Conservation (phyloP, 1,140 invertebrate genomes). For the Carposina sasakii region DNA sequence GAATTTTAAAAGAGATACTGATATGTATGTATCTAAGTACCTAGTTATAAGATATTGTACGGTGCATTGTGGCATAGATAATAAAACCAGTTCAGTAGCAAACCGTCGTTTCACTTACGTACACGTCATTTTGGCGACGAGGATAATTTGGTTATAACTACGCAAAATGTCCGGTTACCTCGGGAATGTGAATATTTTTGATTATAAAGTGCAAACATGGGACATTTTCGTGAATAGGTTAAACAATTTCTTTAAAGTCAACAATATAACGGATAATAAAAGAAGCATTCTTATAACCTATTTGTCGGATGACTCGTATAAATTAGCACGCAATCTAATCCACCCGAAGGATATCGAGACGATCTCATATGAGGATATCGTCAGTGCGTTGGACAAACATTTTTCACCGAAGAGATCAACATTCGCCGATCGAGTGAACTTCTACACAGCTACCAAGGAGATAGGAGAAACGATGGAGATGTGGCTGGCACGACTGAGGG, state of each 20-base stretch:
- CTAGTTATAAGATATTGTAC: too few relatives aligned
- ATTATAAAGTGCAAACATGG: neutral
- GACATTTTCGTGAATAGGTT: neutral
- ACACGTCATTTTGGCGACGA: too few relatives aligned
- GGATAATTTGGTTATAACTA: too few relatives aligned
- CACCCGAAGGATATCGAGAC: neutral
- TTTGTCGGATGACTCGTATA: neutral
- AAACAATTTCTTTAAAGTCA: neutral
- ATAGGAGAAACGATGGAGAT: neutral
- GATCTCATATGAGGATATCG: slow-evolving; percentile 1
- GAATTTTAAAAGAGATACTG: too few relatives aligned
- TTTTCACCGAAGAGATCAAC: neutral
- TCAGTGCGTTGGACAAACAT: neutral
- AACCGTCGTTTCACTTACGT: too few relatives aligned
- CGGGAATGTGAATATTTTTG: too few relatives aligned
- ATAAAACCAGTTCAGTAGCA: too few relatives aligned
- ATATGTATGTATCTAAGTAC: too few relatives aligned
- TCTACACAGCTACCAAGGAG: neutral
- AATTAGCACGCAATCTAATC: neutral
- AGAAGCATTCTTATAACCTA: neutral
- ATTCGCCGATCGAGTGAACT: slow-evolving; percentile 1
- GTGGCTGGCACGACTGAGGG: slow-evolving; percentile 1
- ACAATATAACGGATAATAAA: neutral
- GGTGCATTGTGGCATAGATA: too few relatives aligned
- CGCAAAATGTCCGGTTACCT: too few relatives aligned